Evolutionary conservation across 2,797 vertebrate species (phyloP), one percentile per base, ranked within the genome.

Genomic region (Tokudaia tokunoshimensis): DNA sequence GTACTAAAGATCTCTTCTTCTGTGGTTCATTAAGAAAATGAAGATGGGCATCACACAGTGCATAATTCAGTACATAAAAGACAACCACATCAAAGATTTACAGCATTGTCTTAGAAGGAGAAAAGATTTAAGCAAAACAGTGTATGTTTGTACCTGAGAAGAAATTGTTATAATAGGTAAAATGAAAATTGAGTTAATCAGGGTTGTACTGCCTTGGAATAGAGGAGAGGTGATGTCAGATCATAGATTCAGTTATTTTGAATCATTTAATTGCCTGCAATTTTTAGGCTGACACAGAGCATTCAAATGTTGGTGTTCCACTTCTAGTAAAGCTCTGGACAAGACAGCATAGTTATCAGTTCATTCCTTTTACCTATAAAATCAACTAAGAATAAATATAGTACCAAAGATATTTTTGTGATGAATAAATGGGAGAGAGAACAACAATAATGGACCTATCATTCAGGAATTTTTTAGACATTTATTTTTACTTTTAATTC

Each of bases 381-480:
- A 34, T 82, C 5, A 82, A 22, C 47, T 92, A 92, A 52, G 63
- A 84, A 82, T 59, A 12, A 17, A 22, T 72, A 41, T 12, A 90
- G 11, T 83, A 84, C 67, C 57, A 55, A 37, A 44, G 29, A 14
- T n/a, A 89, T 92, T 76, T 17, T 83, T 65, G 13, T 81, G 13
- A 95, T 17, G 3, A 82, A 78, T 94, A 94, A 82, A 75, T 91
- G 10, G 70, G n/a, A 92, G n/a, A 92, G 82, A 89, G 89, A 75
- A 47, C 20, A 80, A 80, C 57, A 61, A 86, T 44, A 59, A 91
- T 84, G 59, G 65, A 65, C 6, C 17, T 94, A 91, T 34, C 26
- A 52, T 12, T 85, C 74, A 80, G 24, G 31, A 79, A 37, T 37
- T 87, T 87, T 55, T 55, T 41, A 29, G 29, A 52, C 1, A 55